Conservation (phyloP, 92 coral and sea anemone species). For the Muricea muricata region DNA sequence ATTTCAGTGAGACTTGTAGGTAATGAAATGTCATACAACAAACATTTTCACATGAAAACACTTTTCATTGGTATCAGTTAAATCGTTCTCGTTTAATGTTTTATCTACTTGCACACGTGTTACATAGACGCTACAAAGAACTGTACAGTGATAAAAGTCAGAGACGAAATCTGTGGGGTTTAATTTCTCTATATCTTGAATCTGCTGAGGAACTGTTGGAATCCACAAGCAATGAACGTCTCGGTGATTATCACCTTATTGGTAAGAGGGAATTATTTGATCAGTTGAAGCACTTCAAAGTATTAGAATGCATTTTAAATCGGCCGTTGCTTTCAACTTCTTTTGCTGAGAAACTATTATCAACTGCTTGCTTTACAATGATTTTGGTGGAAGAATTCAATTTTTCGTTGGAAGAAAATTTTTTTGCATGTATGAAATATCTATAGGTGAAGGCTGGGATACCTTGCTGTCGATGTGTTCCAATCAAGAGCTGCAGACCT, state of each 20-base stretch:
- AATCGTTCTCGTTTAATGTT: no score
- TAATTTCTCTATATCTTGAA: constrained; percentile 79
- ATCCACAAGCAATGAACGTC: constrained; percentile 77
- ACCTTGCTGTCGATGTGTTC: constrained; percentile 69
- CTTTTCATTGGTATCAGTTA: no score
- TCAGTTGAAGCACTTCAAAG: no score
- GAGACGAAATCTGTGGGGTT: constrained; percentile 63
- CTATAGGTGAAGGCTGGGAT: constrained; percentile 77
- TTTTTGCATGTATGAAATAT: neutral
- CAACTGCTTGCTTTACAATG: no score
- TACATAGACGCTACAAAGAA: constrained; percentile 62
- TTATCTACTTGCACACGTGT: neutral
- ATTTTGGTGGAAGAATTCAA: no score
- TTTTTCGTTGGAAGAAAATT: no score
- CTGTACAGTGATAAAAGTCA: constrained; percentile 14
- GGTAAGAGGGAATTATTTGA: no score
- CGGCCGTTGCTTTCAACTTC: no score
- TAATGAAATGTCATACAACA: neutral
- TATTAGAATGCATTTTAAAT: no score
- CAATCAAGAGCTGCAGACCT: constrained; percentile 79
- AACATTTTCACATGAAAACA: no score
- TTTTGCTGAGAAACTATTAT: no score
- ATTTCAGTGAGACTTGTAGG: constrained; percentile 56
- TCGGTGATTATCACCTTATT: constrained; percentile 74
- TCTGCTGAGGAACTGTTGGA: constrained; percentile 86